These are phyloP conservation scores for Salpingus planirostris DNA, from an alignment of 2,888 invertebrate genomes.

Conservation along the genomic window DNA sequence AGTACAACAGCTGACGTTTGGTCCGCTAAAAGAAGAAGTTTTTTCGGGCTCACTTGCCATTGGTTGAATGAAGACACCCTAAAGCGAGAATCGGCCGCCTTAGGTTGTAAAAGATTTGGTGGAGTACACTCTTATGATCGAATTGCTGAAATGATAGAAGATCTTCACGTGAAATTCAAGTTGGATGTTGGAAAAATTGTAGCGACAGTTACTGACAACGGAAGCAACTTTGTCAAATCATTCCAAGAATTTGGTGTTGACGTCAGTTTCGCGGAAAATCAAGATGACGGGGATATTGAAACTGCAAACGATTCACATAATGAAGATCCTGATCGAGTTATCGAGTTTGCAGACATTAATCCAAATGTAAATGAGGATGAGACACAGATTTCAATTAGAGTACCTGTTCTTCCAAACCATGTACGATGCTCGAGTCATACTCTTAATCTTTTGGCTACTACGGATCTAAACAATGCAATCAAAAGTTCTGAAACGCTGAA, in stretches of 20 bases:
- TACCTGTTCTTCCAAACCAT: no score
- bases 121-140: conserved; percentile 11
- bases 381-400: no score
- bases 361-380: no score
- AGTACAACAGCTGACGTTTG: conserved; percentile 14
- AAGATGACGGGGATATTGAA: no score
- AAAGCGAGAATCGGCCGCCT: conserved; percentile 10
- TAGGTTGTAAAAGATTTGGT: conserved; percentile 13
- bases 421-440: conserved; percentile 15
- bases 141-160: conserved; percentile 12
- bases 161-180: conserved; percentile 8
- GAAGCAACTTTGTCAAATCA: conserved; percentile 12
- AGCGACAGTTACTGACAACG: background rate
- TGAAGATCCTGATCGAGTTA: no score
- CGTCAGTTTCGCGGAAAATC: no score
- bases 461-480: conserved; percentile 12
- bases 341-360: no score
- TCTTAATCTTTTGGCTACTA: conserved; percentile 4
- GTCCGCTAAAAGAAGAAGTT: conserved; percentile 11
- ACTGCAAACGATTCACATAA: no score
- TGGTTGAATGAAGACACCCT: conserved; percentile 2
- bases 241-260: conserved; percentile 10
- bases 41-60: conserved; percentile 9
- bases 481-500: conserved; percentile 6
- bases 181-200: conserved; percentile 6